Evolutionary conservation across 2,113 vertebrate species (phyloP).

Genomic region (Vanacampus margaritifer): DNA sequence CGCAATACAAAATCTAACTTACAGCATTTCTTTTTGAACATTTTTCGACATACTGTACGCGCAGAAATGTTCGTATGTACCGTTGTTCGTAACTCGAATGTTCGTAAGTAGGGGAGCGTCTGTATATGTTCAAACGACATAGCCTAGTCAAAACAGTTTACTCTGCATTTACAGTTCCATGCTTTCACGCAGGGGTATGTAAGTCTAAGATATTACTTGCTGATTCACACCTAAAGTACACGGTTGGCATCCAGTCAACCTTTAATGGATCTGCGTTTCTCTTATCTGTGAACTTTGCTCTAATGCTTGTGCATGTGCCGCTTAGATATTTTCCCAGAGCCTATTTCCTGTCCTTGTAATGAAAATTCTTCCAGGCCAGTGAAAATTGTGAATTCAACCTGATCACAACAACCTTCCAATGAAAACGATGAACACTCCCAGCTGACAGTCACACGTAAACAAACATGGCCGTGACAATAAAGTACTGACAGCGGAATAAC

Average conservation of each 20-base stretch:
- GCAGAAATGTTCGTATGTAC: no score
- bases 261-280: background rate
- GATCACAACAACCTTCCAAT: background rate
- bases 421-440: background rate
- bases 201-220: background rate
- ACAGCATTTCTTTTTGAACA: no score
- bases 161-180: no score
- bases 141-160: no score
- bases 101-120: no score
- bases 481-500: slow-evolving; percentile 10
- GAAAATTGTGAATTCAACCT: background rate
- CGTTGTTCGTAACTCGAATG: no score
- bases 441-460: slow-evolving; percentile 36
- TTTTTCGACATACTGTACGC: no score
- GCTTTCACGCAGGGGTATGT: background rate
- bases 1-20: no score
- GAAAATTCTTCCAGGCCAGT: background rate
- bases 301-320: background rate
- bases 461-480: slow-evolving; percentile 36
- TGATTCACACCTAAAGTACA: background rate
- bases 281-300: slow-evolving; percentile 10
- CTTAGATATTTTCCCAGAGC: background rate
- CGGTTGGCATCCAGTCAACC: background rate
- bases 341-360: background rate
- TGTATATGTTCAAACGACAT: no score